Conservation (phyloP, 1,140 invertebrate genomes). For the Colletes gigas region DNA sequence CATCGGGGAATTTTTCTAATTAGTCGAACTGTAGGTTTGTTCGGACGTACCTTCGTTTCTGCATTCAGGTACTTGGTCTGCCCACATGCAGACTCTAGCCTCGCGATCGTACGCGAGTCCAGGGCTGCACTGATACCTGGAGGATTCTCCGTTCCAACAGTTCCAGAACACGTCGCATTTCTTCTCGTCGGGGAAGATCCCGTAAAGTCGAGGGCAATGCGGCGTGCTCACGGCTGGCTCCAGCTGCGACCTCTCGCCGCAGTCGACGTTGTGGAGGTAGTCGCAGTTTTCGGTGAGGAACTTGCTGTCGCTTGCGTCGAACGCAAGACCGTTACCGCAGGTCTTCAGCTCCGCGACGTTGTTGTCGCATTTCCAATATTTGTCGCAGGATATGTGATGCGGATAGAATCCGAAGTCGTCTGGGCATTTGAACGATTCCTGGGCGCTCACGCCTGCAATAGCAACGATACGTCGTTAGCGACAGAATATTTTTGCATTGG, state of each 20-base stretch:
- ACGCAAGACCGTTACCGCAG: constrained; percentile 96
- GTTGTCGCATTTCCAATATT: constrained; percentile 97
- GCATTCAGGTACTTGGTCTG: constrained; percentile 95
- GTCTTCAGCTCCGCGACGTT: constrained; percentile 93
- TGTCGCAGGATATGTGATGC: constrained; percentile 94
- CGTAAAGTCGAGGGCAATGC: constrained; percentile 93
- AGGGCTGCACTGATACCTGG: constrained; percentile 95
- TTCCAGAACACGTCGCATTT: constrained; percentile 98
- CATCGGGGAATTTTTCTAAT: too few species aligned
- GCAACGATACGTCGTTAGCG: background rate
- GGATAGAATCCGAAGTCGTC: constrained; percentile 97
- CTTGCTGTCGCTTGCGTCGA: constrained; percentile 93
- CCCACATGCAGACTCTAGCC: constrained; percentile 96
- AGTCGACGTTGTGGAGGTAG: constrained; percentile 97
- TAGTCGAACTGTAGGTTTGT: background rate
- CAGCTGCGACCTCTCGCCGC: constrained; percentile 91
- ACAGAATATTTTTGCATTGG: background rate
- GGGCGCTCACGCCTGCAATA: constrained; percentile 83
- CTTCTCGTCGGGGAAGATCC: constrained; percentile 93
- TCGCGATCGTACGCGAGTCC: constrained; percentile 96
- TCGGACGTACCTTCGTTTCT: constrained; percentile 88
- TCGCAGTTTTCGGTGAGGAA: constrained; percentile 97
- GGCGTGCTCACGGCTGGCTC: constrained; percentile 92
- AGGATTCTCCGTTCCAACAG: constrained; percentile 97
- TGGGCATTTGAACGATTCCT: constrained; percentile 95